A percentile compares a stretch with the other conserved stretches of the same genome.
These are phyloP conservation scores for roundworm (Caenorhabditis elegans) DNA, from an alignment of 1,140 invertebrate species.

Conservation along the genomic window DNA sequence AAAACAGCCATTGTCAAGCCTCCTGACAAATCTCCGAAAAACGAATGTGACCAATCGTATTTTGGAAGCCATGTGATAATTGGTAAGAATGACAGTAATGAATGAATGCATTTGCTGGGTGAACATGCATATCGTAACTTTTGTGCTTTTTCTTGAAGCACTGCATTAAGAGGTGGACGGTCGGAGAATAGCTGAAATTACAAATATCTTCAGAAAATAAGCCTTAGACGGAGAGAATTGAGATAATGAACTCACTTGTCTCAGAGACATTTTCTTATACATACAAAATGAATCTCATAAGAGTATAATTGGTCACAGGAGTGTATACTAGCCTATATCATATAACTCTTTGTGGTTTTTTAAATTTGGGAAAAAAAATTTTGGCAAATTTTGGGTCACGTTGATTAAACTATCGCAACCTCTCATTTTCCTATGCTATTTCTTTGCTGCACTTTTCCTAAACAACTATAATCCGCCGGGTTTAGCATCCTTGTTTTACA, in stretches of 20 bases:
- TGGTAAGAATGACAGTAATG: conserved; percentile 49
- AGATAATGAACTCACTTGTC: background rate
- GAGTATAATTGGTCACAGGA: background rate
- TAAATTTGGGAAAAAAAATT: background rate
- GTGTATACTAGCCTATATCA: background rate
- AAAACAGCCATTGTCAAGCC: conserved; percentile 63
- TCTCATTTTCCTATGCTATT: background rate
- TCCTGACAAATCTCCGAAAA: conserved; percentile 62
- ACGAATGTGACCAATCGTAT: conserved; percentile 55
- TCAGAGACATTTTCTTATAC: background rate
- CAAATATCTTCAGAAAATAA: too few species aligned
- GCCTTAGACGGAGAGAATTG: too few species aligned
- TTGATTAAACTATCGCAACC: background rate
- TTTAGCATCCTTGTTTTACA: background rate
- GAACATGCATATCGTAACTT: background rate
- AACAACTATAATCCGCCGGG: background rate
- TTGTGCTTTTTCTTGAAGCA: conserved; percentile 21
- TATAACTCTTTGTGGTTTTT: background rate
- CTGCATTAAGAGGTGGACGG: conserved; percentile 9
- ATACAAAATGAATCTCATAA: background rate
- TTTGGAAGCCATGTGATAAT: conserved; percentile 55
- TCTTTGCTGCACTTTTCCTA: background rate
- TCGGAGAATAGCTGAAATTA: conserved; percentile 25
- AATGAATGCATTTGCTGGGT: background rate
- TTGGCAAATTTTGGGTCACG: too few species aligned